These are phyloP conservation scores for Ammodytes dubius DNA, from an alignment of 2,113 vertebrate species.

Conservation along the genomic window DNA sequence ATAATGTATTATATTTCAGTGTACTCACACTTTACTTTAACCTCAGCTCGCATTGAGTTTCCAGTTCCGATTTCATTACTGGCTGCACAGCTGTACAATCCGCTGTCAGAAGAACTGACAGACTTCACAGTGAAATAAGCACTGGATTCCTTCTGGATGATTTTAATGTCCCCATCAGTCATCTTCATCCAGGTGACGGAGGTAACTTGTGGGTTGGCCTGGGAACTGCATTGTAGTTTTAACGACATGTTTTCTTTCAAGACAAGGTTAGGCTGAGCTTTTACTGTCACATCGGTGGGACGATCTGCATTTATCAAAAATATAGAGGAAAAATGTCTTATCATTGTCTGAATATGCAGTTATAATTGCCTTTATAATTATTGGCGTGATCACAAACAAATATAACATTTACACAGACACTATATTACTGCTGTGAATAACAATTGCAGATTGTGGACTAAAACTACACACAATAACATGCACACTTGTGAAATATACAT, in stretches of 20 bases:
- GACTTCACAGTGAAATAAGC: neutral
- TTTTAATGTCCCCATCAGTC: neutral
- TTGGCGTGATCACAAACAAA: neutral
- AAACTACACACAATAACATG: neutral
- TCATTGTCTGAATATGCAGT: neutral
- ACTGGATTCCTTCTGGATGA: accelerated
- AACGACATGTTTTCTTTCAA: constrained; percentile 53
- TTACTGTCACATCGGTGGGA: constrained; percentile 58
- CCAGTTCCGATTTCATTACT: constrained; percentile 47
- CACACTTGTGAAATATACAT: neutral
- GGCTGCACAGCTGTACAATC: constrained; percentile 66
- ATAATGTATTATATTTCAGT: neutral
- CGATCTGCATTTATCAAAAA: constrained; percentile 56
- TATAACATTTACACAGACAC: neutral
- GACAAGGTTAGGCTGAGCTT: accelerated
- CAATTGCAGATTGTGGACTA: neutral
- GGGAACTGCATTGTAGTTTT: constrained; percentile 55
- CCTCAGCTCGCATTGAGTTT: constrained; percentile 6
- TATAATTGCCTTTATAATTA: neutral
- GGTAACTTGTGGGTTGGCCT: constrained; percentile 33
- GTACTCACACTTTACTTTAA: constrained; percentile 77
- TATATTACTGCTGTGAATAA: neutral
- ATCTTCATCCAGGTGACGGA: constrained; percentile 63
- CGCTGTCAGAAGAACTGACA: constrained; percentile 50
- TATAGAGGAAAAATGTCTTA: neutral